Evolutionary conservation across 2,888 invertebrate species (phyloP).

Genomic region (Ophonus ardosiacus): DNA sequence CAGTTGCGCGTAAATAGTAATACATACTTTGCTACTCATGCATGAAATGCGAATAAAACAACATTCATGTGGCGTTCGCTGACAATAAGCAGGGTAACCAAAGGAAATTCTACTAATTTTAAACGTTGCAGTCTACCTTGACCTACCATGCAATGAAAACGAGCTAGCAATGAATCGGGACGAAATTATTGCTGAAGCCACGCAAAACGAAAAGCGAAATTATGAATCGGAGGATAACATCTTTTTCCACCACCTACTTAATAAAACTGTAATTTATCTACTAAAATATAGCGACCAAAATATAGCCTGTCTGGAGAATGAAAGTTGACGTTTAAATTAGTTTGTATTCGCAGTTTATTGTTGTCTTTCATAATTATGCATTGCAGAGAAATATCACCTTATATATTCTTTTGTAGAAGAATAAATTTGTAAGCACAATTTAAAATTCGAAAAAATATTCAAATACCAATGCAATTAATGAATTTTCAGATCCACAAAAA

Average conservation of each 20-base stretch:
- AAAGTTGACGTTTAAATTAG: too few relatives aligned
- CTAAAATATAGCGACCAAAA: too few relatives aligned
- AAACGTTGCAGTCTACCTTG: conserved; percentile 26
- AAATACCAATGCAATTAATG: too few relatives aligned
- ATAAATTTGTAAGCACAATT: too few relatives aligned
- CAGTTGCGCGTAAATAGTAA: conserved; percentile 17
- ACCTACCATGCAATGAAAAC: conserved; percentile 31
- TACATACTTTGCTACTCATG: background rate
- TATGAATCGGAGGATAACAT: background rate
- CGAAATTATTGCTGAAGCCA: conserved; percentile 24
- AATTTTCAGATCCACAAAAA: too few relatives aligned
- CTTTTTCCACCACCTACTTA: background rate
- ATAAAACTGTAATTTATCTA: too few relatives aligned
- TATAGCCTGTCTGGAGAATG: too few relatives aligned
- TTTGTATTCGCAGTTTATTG: too few relatives aligned
- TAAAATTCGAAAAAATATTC: too few relatives aligned
- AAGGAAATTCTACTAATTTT: conserved; percentile 28
- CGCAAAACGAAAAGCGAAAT: background rate
- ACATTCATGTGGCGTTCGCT: background rate
- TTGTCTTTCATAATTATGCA: too few relatives aligned
- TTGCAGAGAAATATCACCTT: too few relatives aligned
- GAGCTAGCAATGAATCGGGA: conserved; percentile 14
- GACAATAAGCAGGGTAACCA: background rate
- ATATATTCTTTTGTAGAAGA: too few relatives aligned
- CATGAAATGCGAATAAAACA: conserved; percentile 16